These are phyloP conservation scores for Pectinophora gossypiella DNA, from an alignment of 1,140 invertebrate species.

Conservation along the genomic window DNA sequence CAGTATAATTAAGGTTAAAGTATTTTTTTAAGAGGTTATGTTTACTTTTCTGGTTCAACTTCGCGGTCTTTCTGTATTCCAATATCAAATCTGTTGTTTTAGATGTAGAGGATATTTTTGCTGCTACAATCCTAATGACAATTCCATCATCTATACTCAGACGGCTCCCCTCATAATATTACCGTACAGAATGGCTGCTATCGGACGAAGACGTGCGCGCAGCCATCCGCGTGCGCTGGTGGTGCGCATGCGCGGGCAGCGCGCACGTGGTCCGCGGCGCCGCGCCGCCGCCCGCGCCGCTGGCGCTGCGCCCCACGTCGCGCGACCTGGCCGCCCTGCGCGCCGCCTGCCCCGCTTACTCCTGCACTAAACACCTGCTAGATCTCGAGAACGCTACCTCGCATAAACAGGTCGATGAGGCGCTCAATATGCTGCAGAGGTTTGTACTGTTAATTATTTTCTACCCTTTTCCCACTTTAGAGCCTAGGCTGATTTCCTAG, in stretches of 20 bases:
- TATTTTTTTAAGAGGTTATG: too few species aligned
- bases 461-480: neutral
- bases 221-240: conserved; percentile 74
- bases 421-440: conserved; percentile 75
- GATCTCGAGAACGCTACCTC: conserved; percentile 79
- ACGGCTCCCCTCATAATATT: too few species aligned
- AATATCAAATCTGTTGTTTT: too few species aligned
- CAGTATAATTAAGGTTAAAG: too few species aligned
- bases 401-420: conserved; percentile 73
- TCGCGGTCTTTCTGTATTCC: too few species aligned
- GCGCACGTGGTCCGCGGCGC: conserved; percentile 42
- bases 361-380: conserved; percentile 69
- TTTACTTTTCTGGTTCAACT: too few species aligned
- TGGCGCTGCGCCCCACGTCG: conserved; percentile 58
- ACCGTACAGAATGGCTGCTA: conserved; percentile 63
- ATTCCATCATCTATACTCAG: too few species aligned
- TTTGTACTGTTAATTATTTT: conserved; percentile 36
- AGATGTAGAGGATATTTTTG: too few species aligned
- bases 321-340: conserved; percentile 67
- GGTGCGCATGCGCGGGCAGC: conserved; percentile 68
- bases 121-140: too few species aligned
- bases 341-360: conserved; percentile 66
- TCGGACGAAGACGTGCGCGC: conserved; percentile 50
- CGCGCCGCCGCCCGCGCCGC: conserved; percentile 21
- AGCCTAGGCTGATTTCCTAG: too few species aligned